Percentiles rank a stretch among this genome's conserved stretches.
phyloP scores from a whole-genome alignment of 2,113 vertebrate genomes.

The Theristicus caerulescens region DNA sequence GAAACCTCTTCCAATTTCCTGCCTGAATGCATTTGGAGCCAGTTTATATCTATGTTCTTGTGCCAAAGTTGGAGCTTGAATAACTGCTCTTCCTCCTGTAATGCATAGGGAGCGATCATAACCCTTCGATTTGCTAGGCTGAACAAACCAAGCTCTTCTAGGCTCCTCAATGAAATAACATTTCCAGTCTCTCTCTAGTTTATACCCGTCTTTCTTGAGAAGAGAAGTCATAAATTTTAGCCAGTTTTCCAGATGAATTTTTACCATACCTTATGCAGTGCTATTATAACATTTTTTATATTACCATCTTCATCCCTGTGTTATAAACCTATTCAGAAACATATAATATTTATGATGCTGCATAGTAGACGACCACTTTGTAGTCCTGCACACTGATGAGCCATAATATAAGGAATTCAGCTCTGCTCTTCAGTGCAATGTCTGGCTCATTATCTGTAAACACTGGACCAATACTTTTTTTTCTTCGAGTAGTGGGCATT shows the following conservation, averaged over 20 bases:
- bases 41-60: neutral
- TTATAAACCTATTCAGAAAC: neutral
- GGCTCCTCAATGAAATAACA: neutral
- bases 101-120: neutral
- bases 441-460: neutral
- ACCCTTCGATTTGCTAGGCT: neutral
- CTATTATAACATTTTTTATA: neutral
- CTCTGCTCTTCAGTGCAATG: neutral
- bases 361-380: neutral
- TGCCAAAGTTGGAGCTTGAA: conserved; percentile 19
- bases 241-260: neutral
- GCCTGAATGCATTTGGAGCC: conserved; percentile 24
- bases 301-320: neutral
- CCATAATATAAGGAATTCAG: neutral
- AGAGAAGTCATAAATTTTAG: neutral
- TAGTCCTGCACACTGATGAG: neutral
- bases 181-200: neutral
- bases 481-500: neutral
- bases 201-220: neutral
- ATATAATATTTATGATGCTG: neutral
- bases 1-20: conserved; percentile 45
- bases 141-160: neutral
- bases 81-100: neutral
- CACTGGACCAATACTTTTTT: neutral
- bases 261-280: neutral